phyloP scores from a whole-genome alignment of 2,888 invertebrate genomes.

The Meteorus cinctellus region DNA sequence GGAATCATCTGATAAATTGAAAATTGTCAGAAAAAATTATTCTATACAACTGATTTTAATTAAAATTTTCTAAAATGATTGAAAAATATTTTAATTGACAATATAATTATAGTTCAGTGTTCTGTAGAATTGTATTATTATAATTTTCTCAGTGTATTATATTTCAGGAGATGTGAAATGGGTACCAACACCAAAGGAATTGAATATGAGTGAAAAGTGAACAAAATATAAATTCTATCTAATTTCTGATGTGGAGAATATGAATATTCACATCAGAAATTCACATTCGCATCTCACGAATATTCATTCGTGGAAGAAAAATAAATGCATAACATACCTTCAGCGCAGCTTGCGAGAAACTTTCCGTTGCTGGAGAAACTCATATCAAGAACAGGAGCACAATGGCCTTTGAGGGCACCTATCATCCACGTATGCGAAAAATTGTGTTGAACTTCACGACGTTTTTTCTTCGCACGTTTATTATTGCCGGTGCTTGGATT shows the following conservation, averaged over 20 bases:
- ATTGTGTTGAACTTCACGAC: slow-evolving; percentile 67
- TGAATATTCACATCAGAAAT: background rate
- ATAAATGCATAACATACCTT: slow-evolving; percentile 78
- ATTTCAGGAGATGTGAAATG: background rate
- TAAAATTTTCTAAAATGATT: too few relatives aligned
- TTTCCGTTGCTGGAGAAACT: slow-evolving; percentile 91
- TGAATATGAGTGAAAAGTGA: background rate
- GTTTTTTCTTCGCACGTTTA: slow-evolving; percentile 67
- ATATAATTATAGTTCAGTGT: too few relatives aligned
- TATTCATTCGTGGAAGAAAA: background rate
- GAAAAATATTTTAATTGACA: too few relatives aligned
- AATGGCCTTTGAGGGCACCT: slow-evolving; percentile 88
- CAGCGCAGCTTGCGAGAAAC: slow-evolving; percentile 87
- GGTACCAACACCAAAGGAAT: background rate
- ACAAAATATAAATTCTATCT: background rate
- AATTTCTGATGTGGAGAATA: background rate
- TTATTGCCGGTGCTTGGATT: slow-evolving; percentile 38
- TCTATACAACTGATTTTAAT: too few relatives aligned
- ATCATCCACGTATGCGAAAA: slow-evolving; percentile 79
- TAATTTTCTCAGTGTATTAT: too few relatives aligned
- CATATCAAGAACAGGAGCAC: slow-evolving; percentile 82
- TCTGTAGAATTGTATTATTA: too few relatives aligned
- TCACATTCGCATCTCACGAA: too few relatives aligned
- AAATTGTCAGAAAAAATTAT: too few relatives aligned
- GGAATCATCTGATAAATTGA: too few relatives aligned